Conservation (phyloP, 1,140 invertebrate genomes). For the Pseudomyrmex dendroicus region DNA sequence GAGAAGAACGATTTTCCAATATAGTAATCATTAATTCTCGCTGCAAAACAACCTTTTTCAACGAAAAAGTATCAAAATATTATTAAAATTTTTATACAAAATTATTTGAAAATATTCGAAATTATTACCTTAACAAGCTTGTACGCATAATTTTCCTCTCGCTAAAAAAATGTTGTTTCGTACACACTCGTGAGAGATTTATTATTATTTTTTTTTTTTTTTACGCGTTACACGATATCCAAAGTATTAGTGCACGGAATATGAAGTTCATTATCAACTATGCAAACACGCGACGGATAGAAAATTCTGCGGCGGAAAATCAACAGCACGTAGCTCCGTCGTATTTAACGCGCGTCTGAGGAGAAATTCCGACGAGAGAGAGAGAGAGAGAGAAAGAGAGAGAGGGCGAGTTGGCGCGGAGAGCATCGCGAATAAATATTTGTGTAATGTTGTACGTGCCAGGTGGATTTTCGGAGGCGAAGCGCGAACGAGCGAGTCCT, state of each 20-base stretch:
- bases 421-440: constrained; percentile 53
- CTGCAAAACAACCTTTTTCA: no score
- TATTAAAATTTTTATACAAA: no score
- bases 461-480: constrained; percentile 2
- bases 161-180: no score
- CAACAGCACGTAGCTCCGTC: constrained; percentile 27
- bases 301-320: constrained; percentile 16
- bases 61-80: no score
- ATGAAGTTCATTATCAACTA: constrained; percentile 36
- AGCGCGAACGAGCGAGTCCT: background rate
- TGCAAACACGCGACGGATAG: constrained; percentile 3
- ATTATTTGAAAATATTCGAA: no score
- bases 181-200: constrained; percentile 3
- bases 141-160: no score
- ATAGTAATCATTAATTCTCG: no score
- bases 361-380: constrained; percentile 34
- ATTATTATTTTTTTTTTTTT: background rate
- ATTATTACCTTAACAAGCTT: no score
- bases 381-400: no score
- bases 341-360: constrained; percentile 55
- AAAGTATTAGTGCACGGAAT: background rate
- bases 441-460: constrained; percentile 20
- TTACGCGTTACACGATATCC: background rate
- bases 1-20: no score
- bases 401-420: no score